Evolutionary conservation across 2,888 invertebrate species (phyloP), one percentile per base, ranked within the genome.

Genomic region (Ichneumon xanthorius): DNA sequence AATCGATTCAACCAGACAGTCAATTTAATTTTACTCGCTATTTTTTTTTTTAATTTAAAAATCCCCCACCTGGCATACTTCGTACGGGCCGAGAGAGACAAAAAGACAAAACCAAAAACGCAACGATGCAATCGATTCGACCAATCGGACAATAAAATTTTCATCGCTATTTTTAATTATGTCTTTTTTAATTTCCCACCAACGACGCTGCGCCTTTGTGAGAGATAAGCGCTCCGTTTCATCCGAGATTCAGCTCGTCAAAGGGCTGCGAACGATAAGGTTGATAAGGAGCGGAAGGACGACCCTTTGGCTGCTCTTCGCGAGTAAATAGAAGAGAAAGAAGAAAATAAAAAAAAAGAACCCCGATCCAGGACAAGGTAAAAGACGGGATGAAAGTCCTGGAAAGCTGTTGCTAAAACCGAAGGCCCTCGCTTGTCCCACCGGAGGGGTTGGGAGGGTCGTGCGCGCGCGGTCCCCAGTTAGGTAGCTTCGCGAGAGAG

Each of bases 401-500:
- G 61, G 14, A 61, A 61, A 61, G 61, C 61, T 61, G 61, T 61
- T 61, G 61, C 9, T 16, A 61, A 61, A 61, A 61, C 11, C 61
- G 26, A 14, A 30, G 61, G 6, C 16, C 30, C 5, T 2, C 5
- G 16, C 26, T 30, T 5, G 30, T 61, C 14, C 61, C 11, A 9
- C 5, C 61, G 30, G 61, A n/a, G 33, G 4, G 61, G 61, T 33
- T 30, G 4, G 45, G 61, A 61, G 61, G 16, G 26, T 30, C 16
- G 33, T 63, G 61, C 61, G 61, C 61, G 61, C 61, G 30, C 26
- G 14, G 9, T 48, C 11, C 40, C 33, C 2, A 4, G 50, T 50
- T 37, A 63, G 30, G 50, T 11, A 33, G 58, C 73, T 72, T 73
- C 77, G 22, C 33, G 68, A 75, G 40, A 3, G 22, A 48, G 75